Percentiles rank a stretch among this genome's conserved stretches.
phyloP scores from a whole-genome alignment of 2,797 vertebrate genomes.

The Acipenser oxyrinchus region DNA sequence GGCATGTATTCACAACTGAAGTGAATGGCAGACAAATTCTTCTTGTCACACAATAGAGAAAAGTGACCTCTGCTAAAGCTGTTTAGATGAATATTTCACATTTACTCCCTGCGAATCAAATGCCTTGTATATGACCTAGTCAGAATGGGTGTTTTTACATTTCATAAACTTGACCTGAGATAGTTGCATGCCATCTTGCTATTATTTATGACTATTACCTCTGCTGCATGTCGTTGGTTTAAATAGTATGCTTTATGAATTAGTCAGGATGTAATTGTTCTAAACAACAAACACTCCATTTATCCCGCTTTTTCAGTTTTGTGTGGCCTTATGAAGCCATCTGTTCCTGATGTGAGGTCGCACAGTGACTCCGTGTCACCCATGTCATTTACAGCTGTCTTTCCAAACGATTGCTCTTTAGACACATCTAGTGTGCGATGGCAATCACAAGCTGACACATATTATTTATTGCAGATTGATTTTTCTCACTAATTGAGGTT shows the following conservation, averaged over 20 bases:
- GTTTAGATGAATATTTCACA: too few relatives aligned
- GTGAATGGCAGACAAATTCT: too few relatives aligned
- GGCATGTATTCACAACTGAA: too few relatives aligned
- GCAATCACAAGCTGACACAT: slow-evolving; percentile 26
- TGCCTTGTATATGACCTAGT: too few relatives aligned
- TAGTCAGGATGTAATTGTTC: slow-evolving; percentile 30
- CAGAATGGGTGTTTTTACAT: too few relatives aligned
- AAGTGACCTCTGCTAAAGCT: too few relatives aligned
- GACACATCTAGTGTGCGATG: slow-evolving; percentile 18
- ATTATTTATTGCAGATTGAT: slow-evolving; percentile 40
- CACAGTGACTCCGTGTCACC: slow-evolving; percentile 27
- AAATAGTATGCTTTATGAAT: slow-evolving; percentile 19
- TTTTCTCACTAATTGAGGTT: slow-evolving; percentile 38
- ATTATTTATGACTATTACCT: neutral
- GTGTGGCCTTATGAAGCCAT: slow-evolving; percentile 12
- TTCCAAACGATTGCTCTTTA: slow-evolving; percentile 13
- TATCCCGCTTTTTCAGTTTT: slow-evolving; percentile 11
- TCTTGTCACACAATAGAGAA: too few relatives aligned
- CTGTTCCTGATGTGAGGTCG: slow-evolving; percentile 31
- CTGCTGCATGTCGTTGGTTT: neutral
- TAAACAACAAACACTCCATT: slow-evolving; percentile 26
- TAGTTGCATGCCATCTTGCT: neutral
- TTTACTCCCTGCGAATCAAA: too few relatives aligned
- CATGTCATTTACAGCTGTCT: slow-evolving; percentile 34
- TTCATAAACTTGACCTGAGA: neutral